These are phyloP conservation scores for Mastigias papua DNA, from an alignment of 30 jellyfish, hydroid and myxozoan genomes.

Conservation along the genomic window DNA sequence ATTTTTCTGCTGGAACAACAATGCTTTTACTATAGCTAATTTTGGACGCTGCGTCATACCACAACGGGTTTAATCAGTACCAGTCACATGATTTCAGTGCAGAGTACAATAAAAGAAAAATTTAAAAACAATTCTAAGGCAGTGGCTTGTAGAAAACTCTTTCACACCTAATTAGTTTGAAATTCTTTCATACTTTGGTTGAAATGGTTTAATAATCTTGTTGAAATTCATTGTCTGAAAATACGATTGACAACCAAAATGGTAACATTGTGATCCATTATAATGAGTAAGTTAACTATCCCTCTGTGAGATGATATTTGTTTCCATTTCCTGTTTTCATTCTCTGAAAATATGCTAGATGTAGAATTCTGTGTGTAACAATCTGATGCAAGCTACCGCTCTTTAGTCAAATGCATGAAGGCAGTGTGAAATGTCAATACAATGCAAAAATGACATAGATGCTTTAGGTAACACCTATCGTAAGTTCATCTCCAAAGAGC, in stretches of 20 bases:
- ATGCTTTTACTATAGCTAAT: conserved; percentile 17
- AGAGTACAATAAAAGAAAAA: not conserved
- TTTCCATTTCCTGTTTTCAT: not conserved
- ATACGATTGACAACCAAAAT: not conserved
- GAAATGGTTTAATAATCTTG: not conserved
- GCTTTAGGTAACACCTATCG: conserved; percentile 15
- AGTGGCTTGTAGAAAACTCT: not conserved
- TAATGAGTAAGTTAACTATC: too few relatives aligned
- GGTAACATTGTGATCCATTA: not conserved
- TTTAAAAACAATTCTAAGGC: not conserved
- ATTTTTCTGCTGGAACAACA: conserved; percentile 32
- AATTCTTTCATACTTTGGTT: not conserved
- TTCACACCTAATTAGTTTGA: not conserved
- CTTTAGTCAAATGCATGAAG: not conserved
- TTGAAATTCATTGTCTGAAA: not conserved
- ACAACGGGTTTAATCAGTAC: conserved; percentile 35
- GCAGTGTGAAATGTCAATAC: not conserved
- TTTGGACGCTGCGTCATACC: conserved; percentile 29
- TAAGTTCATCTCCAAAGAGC: not conserved
- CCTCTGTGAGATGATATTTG: not conserved
- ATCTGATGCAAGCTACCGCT: not conserved
- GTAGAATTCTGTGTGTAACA: not conserved
- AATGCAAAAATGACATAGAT: conserved; percentile 3
- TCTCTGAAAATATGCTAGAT: not conserved
- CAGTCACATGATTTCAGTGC: not conserved